These are phyloP conservation scores for Synaphobranchus kaupii DNA, from an alignment of 2,797 vertebrate genomes.

Conservation along the genomic window DNA sequence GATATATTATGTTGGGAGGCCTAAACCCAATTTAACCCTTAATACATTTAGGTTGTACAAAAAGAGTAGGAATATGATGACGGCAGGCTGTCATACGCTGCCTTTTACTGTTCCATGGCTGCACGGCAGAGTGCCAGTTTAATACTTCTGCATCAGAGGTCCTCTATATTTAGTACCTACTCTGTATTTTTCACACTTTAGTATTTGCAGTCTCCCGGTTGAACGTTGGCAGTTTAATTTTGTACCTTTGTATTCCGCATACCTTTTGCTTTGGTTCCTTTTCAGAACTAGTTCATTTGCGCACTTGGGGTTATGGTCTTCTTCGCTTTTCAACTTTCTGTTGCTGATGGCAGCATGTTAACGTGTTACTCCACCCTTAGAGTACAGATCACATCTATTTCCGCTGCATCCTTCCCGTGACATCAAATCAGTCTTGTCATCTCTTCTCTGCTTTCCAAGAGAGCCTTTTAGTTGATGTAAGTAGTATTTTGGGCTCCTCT, in stretches of 20 bases:
- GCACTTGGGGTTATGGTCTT: neutral
- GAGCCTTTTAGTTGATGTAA: neutral
- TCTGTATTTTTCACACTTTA: neutral
- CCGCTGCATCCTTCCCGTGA: neutral
- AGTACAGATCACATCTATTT: neutral
- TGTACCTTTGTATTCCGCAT: neutral
- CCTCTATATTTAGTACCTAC: slow-evolving; percentile 10
- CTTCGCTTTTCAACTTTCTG: slow-evolving; percentile 9
- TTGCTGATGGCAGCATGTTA: neutral
- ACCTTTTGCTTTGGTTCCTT: neutral
- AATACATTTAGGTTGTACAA: slow-evolving; percentile 69
- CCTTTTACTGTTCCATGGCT: slow-evolving; percentile 49
- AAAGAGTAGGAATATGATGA: slow-evolving; percentile 61
- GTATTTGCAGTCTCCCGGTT: neutral
- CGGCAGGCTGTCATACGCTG: slow-evolving; percentile 49
- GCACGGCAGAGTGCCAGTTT: slow-evolving; percentile 19
- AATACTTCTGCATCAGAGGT: slow-evolving; percentile 22
- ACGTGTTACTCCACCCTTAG: neutral
- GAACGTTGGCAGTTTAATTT: neutral
- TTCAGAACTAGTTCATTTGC: neutral
- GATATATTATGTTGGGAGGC: slow-evolving; percentile 59
- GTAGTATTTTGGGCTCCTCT: neutral
- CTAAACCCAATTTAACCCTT: slow-evolving; percentile 66
- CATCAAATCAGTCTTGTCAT: neutral
- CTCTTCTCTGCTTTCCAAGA: neutral